Percentiles rank a stretch among this genome's conserved stretches.
These are phyloP conservation scores for Macaria liturata DNA, from an alignment of 2,888 invertebrate species.

Conservation along the genomic window DNA sequence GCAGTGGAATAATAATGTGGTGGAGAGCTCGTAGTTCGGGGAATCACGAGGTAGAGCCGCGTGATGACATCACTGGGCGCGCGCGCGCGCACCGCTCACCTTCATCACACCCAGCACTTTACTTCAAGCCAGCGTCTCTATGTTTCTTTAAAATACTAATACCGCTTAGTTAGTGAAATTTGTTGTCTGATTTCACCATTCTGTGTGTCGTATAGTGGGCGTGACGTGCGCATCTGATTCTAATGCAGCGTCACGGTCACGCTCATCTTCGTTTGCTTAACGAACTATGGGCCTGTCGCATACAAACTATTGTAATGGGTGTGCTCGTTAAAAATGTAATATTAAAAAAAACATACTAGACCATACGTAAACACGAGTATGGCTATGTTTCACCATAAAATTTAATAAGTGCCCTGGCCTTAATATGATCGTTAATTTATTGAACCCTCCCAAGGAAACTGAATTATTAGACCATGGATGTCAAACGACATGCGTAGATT, in stretches of 20 bases:
- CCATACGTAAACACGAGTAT: background rate
- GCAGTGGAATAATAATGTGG: conserved; percentile 67
- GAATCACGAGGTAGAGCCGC: conserved; percentile 64
- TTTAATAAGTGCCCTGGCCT: conserved; percentile 6
- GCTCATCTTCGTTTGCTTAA: conserved; percentile 70
- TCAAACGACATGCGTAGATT: background rate
- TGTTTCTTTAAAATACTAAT: conserved; percentile 21
- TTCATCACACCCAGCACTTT: conserved; percentile 55
- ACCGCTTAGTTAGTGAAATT: conserved; percentile 22
- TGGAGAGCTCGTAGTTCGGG: conserved; percentile 57
- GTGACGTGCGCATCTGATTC: conserved; percentile 45
- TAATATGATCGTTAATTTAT: conserved; percentile 6
- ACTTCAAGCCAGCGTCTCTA: conserved; percentile 35
- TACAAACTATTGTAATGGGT: conserved; percentile 39
- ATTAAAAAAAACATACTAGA: conserved; percentile 20
- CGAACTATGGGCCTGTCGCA: conserved; percentile 48
- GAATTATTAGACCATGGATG: conserved; percentile 8
- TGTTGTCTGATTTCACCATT: conserved; percentile 34
- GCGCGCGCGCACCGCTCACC: conserved; percentile 59
- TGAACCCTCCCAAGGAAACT: background rate
- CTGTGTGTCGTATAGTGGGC: conserved; percentile 35
- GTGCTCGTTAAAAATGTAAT: conserved; percentile 33
- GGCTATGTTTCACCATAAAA: conserved; percentile 9
- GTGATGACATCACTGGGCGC: conserved; percentile 70
- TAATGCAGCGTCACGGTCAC: conserved; percentile 53